Evolutionary conservation across 1,140 invertebrate species (phyloP).

Genomic region (Sarcophaga bullata): DNA sequence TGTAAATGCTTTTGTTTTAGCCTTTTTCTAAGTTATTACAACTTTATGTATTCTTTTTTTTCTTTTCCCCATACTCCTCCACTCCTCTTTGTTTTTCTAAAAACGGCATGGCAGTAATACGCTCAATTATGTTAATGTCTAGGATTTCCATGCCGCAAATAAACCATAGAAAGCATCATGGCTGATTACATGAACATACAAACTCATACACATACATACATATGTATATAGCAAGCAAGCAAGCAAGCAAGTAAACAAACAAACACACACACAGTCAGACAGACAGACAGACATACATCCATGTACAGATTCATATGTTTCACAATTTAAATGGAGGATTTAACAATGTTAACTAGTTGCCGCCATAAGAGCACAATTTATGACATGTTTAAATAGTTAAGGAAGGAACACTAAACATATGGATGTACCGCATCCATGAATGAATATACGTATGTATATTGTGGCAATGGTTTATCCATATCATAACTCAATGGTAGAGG

Average conservation of each 20-base stretch:
- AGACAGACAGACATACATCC: neutral
- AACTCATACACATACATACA: no score
- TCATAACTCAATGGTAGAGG: neutral
- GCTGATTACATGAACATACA: no score
- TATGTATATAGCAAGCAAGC: no score
- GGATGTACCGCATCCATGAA: neutral
- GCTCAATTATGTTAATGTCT: conserved; percentile 10
- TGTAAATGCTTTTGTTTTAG: conserved; percentile 1
- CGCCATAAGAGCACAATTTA: neutral
- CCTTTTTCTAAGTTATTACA: conserved; percentile 2
- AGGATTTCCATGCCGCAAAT: neutral
- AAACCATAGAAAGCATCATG: neutral
- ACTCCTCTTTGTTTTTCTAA: no score
- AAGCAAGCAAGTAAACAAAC: no score
- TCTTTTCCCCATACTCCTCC: neutral
- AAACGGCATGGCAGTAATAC: neutral
- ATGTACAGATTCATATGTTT: neutral
- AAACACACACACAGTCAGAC: neutral
- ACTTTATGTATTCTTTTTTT: neutral
- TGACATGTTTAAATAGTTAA: conserved; percentile 10
- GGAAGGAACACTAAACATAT: neutral
- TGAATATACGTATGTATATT: neutral
- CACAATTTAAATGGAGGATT: conserved; percentile 2
- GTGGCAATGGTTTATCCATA: neutral
- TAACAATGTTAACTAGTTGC: neutral